Conservation (phyloP, 2,888 invertebrate species). For the Sphaerophoria taeniata region DNA sequence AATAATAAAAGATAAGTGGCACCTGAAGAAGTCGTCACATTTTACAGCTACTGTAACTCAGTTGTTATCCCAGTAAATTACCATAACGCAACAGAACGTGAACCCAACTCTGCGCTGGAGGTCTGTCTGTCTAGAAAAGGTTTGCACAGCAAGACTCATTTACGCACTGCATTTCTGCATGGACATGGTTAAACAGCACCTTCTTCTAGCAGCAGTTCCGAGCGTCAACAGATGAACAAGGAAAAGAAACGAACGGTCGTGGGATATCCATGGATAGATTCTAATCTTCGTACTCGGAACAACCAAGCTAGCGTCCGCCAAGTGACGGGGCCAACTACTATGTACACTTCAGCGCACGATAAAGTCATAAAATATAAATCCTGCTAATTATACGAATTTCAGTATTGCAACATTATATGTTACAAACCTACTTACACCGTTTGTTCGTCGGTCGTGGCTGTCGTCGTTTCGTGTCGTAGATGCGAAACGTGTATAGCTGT, state of each 20-base stretch:
- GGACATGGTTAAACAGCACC: not conserved
- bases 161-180: constrained; percentile 51
- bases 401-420: constrained; percentile 50
- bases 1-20: constrained; percentile 67
- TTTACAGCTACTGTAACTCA: constrained; percentile 65
- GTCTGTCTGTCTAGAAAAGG: constrained; percentile 46
- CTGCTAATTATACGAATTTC: constrained; percentile 73
- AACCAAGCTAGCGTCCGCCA: constrained; percentile 23
- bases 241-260: not conserved
- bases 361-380: constrained; percentile 75
- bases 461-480: constrained; percentile 1
- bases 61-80: constrained; percentile 55
- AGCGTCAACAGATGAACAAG: not conserved
- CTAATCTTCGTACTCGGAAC: constrained; percentile 47
- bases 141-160: constrained; percentile 41
- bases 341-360: constrained; percentile 56
- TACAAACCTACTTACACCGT: not conserved
- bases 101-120: constrained; percentile 27
- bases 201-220: not conserved
- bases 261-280: constrained; percentile 46
- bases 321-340: constrained; percentile 51
- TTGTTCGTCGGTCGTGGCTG: constrained; percentile 32
- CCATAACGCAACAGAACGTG: constrained; percentile 73
- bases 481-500: constrained; percentile 31
- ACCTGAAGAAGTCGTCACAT: constrained; percentile 73